A percentile compares a stretch with the other conserved stretches of the same genome.
phyloP scores from a whole-genome alignment of 2,797 vertebrate genomes.

The Spheniscus humboldti region DNA sequence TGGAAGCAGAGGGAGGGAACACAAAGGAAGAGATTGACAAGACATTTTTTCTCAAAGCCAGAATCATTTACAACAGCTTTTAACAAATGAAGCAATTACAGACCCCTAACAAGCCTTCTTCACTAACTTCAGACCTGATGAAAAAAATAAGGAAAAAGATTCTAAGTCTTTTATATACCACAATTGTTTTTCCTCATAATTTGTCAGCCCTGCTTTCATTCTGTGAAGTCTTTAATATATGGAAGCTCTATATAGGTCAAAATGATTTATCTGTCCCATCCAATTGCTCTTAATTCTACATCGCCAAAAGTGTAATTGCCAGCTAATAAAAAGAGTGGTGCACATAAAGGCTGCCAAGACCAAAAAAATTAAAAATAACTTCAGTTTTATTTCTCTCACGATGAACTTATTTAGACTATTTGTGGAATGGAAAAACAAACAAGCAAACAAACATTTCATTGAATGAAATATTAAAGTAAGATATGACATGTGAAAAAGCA shows the following conservation, averaged over 20 bases:
- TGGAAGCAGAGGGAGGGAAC: neutral
- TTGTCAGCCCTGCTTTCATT: neutral
- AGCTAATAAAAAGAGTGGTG: neutral
- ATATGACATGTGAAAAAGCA: neutral
- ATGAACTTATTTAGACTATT: neutral
- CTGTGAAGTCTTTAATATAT: neutral
- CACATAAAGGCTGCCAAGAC: neutral
- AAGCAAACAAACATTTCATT: neutral
- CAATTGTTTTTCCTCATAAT: neutral
- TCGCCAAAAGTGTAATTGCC: neutral
- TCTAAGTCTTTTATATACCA: neutral
- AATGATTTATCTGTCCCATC: neutral
- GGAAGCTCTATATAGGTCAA: neutral
- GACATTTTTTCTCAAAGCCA: neutral
- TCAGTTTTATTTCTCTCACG: neutral
- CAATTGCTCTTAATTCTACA: neutral
- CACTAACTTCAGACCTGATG: neutral
- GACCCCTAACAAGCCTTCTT: neutral
- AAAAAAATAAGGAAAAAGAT: neutral
- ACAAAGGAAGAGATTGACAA: neutral
- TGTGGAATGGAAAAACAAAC: neutral
- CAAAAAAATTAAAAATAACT: neutral
- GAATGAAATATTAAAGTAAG: neutral
- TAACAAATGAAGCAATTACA: constrained; percentile 5
- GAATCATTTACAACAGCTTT: neutral